Conservation (phyloP, 2,888 invertebrate genomes). For the Pherbina coryleti region DNA sequence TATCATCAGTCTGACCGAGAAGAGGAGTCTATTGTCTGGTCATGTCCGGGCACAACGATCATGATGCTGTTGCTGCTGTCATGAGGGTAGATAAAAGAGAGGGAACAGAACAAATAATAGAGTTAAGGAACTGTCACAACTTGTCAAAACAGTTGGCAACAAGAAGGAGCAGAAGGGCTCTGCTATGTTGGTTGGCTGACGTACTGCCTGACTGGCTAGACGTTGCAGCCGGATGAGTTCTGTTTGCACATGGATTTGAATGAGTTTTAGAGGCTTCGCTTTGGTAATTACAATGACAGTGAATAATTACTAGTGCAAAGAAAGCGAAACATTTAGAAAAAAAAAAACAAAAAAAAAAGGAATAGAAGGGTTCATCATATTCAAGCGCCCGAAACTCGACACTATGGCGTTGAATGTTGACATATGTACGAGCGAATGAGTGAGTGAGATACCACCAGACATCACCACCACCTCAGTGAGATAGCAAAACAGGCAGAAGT, state of each 20-base stretch:
- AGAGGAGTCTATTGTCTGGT: slow-evolving; percentile 12
- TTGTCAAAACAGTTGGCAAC: slow-evolving; percentile 52
- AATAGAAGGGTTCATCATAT: not conserved
- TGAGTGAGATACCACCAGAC: too few relatives aligned
- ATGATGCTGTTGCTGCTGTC: not conserved
- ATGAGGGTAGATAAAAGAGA: not conserved
- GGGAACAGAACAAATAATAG: slow-evolving; percentile 39
- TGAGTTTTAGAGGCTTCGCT: slow-evolving; percentile 57
- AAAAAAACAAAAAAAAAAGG: not conserved
- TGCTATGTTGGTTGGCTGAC: not conserved
- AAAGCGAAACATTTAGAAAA: not conserved
- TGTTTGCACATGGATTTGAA: slow-evolving; percentile 43
- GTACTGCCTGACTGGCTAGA: not conserved
- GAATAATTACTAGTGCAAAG: slow-evolving; percentile 53
- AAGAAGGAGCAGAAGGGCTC: not conserved
- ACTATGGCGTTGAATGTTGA: not conserved
- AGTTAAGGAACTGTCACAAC: slow-evolving; percentile 57
- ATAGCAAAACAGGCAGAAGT: not conserved
- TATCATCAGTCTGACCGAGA: not conserved
- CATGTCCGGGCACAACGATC: slow-evolving; percentile 1
- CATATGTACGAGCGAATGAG: not conserved
- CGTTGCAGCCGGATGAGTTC: not conserved
- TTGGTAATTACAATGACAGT: slow-evolving; percentile 62
- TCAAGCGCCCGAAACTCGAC: not conserved
- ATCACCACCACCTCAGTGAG: not conserved